These are phyloP conservation scores for Scopus umbretta DNA, from an alignment of 2,113 vertebrate genomes.

Conservation along the genomic window DNA sequence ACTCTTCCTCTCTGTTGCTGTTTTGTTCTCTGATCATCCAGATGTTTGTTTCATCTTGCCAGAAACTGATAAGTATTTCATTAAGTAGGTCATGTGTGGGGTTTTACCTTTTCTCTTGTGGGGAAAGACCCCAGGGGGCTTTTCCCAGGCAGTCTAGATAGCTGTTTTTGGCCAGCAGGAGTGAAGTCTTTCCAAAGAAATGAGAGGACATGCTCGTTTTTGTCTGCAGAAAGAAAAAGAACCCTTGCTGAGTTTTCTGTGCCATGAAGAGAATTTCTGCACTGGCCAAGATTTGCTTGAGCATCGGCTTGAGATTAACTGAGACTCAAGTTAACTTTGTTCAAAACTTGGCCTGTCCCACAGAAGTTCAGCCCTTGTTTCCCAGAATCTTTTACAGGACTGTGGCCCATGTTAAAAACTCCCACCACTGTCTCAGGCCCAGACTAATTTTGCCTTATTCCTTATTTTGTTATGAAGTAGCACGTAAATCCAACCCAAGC, in stretches of 20 bases:
- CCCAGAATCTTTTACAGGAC: not conserved
- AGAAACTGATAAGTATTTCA: not conserved
- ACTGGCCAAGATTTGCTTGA: not conserved
- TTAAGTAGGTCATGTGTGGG: not conserved
- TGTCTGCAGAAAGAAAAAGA: not conserved
- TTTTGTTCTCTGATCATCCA: not conserved
- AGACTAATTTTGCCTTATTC: not conserved
- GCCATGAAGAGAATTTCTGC: not conserved
- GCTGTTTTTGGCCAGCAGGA: not conserved
- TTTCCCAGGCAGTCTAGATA: not conserved
- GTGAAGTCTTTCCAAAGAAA: not conserved
- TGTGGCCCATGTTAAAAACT: not conserved
- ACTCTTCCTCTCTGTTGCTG: not conserved
- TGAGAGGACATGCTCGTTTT: rapidly evolving
- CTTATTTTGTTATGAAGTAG: not conserved
- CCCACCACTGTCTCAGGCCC: not conserved
- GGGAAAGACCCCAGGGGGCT: not conserved
- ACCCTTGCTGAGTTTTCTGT: not conserved
- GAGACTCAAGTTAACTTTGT: not conserved
- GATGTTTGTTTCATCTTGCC: not conserved
- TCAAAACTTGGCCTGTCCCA: not conserved
- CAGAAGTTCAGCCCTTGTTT: not conserved
- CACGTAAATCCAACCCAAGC: not conserved
- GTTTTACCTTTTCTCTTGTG: not conserved
- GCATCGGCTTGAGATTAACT: not conserved